Percentiles rank a stretch among this genome's conserved stretches.
Conservation (phyloP, 2,888 invertebrate genomes). For the Phyllotreta striolata region DNA sequence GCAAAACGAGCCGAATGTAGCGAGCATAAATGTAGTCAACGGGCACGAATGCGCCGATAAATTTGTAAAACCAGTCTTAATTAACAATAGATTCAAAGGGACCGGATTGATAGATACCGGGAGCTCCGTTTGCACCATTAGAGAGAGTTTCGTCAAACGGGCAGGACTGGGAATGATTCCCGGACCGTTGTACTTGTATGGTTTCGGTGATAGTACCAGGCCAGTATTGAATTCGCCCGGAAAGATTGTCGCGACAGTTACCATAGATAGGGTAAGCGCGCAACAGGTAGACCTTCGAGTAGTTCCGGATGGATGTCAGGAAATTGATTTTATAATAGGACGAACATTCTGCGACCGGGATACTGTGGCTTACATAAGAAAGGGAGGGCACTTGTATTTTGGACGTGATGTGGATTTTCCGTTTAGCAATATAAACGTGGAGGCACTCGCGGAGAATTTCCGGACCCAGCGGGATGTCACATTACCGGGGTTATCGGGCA, state of each 20-base stretch:
- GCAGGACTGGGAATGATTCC: slow-evolving; percentile 2
- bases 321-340: slow-evolving; percentile 42
- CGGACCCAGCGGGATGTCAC: too few relatives aligned
- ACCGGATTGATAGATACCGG: slow-evolving; percentile 39
- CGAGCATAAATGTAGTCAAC: too few relatives aligned
- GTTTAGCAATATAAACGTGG: slow-evolving; percentile 14
- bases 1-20: too few relatives aligned
- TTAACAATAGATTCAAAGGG: slow-evolving; percentile 2
- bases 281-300: slow-evolving; percentile 38
- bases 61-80: slow-evolving; percentile 8
- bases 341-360: slow-evolving; percentile 39
- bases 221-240: neutral
- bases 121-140: slow-evolving; percentile 44
- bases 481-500: too few relatives aligned
- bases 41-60: too few relatives aligned
- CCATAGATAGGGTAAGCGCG: slow-evolving; percentile 36
- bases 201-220: slow-evolving; percentile 1
- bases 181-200: slow-evolving; percentile 11
- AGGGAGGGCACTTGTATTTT: slow-evolving; percentile 20
- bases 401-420: slow-evolving; percentile 1
- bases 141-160: slow-evolving; percentile 33
- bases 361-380: neutral
- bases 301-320: slow-evolving; percentile 44
- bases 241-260: neutral
- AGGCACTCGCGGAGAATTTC: too few relatives aligned